These are phyloP conservation scores for Drosophila pachea DNA, from an alignment of 1,140 invertebrate genomes.

Conservation along the genomic window DNA sequence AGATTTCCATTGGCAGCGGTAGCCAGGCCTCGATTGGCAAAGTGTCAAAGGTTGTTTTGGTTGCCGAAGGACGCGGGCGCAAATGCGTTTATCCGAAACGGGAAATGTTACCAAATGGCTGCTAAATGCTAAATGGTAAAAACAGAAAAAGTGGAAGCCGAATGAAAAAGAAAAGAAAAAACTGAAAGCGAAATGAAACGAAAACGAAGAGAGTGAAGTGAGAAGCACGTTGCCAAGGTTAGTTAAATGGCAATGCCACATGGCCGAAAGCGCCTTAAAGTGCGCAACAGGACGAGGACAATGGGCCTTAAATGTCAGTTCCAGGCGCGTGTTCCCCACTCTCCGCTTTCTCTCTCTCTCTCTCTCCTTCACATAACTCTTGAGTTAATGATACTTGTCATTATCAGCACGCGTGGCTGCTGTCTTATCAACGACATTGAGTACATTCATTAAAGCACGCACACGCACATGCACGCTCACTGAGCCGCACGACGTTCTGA, in stretches of 20 bases:
- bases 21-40: conserved; percentile 53
- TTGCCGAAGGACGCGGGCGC: conserved; percentile 48
- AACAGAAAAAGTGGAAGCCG: conserved; percentile 8
- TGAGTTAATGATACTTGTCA: conserved; percentile 73
- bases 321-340: conserved; percentile 10
- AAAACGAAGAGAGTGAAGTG: conserved; percentile 21
- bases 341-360: not conserved
- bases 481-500: not conserved
- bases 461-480: conserved; percentile 3
- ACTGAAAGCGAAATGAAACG: conserved; percentile 3
- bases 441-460: conserved; percentile 40
- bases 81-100: conserved; percentile 72
- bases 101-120: conserved; percentile 65
- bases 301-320: conserved; percentile 59
- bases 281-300: conserved; percentile 45
- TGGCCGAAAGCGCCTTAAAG: conserved; percentile 57
- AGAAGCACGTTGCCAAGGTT: conserved; percentile 52
- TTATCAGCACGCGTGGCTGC: conserved; percentile 49
- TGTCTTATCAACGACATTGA: conserved; percentile 26
- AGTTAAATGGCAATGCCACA: conserved; percentile 29
- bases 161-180: conserved; percentile 9
- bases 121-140: conserved; percentile 25
- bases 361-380: conserved; percentile 4
- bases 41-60: conserved; percentile 68
- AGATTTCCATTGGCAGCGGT: conserved; percentile 16